Evolutionary conservation across 1,140 invertebrate species (phyloP).

Genomic region (Drosophila navojoa): DNA sequence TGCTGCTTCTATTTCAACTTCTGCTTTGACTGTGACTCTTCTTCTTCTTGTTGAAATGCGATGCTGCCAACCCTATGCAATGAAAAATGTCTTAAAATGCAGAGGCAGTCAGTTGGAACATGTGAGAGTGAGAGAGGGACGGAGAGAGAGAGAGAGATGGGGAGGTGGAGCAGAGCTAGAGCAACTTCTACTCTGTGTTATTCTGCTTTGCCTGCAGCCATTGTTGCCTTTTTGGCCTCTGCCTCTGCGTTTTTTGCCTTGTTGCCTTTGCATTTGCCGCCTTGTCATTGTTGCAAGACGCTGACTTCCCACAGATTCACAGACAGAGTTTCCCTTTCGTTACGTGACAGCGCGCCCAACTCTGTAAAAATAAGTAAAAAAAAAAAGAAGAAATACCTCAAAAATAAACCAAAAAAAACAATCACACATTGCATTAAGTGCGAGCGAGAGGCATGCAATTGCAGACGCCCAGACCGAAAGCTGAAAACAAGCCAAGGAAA

Average conservation of each 20-base stretch:
- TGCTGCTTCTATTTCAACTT: not conserved
- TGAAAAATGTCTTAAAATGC: constrained; percentile 54
- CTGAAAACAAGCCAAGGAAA: constrained; percentile 29
- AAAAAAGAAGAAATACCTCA: not conserved
- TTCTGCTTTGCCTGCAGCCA: constrained; percentile 65
- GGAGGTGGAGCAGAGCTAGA: not conserved
- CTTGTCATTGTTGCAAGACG: constrained; percentile 66
- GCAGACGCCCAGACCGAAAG: constrained; percentile 32
- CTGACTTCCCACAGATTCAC: constrained; percentile 70
- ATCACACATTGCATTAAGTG: constrained; percentile 52
- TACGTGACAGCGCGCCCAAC: constrained; percentile 60
- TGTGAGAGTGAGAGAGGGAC: not conserved
- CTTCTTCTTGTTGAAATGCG: constrained; percentile 41
- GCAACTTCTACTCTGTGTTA: constrained; percentile 48
- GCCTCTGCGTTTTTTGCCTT: constrained; percentile 13
- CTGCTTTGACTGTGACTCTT: constrained; percentile 3
- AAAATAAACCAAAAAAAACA: constrained; percentile 30
- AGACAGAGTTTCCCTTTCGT: constrained; percentile 64
- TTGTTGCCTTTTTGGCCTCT: constrained; percentile 39
- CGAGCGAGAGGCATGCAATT: constrained; percentile 45
- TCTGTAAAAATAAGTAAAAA: constrained; percentile 11
- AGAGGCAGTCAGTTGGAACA: constrained; percentile 69
- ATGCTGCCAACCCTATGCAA: constrained; percentile 17
- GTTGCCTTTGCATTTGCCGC: constrained; percentile 43
- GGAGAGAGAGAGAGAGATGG: constrained; percentile 1